Evolutionary conservation across 2,888 invertebrate species (phyloP), one percentile per base, ranked within the genome.

Genomic region (Orthosia incerta): DNA sequence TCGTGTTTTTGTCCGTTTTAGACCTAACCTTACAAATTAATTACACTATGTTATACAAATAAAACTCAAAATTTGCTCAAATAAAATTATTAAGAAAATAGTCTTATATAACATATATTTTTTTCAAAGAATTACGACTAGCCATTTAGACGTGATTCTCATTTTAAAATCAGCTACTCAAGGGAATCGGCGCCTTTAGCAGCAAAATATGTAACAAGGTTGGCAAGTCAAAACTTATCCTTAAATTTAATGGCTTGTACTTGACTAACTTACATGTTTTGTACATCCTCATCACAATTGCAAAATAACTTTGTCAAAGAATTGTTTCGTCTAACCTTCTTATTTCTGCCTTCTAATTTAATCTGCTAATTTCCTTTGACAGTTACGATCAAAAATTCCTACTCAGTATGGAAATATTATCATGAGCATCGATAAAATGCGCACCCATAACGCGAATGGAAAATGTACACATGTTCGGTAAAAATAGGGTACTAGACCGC

Each of bases 381-480:
- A 31, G 11, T 51, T 46, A 12, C 12, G 53, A 59, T 62, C 20
- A 46, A 64, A 67, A 64, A 48, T 50, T 64, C 16, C 3, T 15
- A 26, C 46, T 56, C 18, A 0, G 18, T 69, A 76, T 62, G 57
- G 26, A 60, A 79, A 63, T 76, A 76, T 70, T 62, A 76, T 68
- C 20, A 16, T 18, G 39, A 26, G 51, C 50, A 26, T 60, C 62
- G 48, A 23, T 64, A 69, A 64, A 61, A 76, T 50, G 26, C 18
- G 57, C 46, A 46, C n/a, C 51, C 11, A 31, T 65, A 71, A 66
- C 55, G 16, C 0, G 16, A 81, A 81, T 65, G 31, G 46, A 62
- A 61, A 75, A 65, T 31, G 53, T 68, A 78, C 81, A 76, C 65
- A 66, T 50, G 64, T 66, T 74, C n/a, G 16, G 20, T 50, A 45